Evolutionary conservation across 2,113 vertebrate species (phyloP).

Genomic region (Penelope pileata): DNA sequence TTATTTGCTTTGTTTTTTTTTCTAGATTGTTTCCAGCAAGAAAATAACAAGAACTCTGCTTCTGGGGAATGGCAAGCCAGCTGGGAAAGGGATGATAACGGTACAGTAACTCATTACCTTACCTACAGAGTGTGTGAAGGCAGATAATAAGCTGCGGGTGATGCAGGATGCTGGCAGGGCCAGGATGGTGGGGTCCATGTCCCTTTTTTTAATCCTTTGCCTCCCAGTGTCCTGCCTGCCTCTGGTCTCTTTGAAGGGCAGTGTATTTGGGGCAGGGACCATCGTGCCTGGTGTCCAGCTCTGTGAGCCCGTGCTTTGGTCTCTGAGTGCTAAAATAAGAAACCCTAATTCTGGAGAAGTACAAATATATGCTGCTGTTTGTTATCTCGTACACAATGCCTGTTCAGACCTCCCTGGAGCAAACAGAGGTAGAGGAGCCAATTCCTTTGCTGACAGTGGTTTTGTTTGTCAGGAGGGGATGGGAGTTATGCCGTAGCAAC

Average conservation of each 20-base stretch:
- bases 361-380: neutral
- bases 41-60: constrained; percentile 90
- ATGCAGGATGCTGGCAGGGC: neutral
- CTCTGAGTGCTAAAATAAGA: neutral
- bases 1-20: neutral
- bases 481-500: constrained; percentile 77
- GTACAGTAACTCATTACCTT: constrained; percentile 62
- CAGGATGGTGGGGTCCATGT: neutral
- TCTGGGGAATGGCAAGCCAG: constrained; percentile 93
- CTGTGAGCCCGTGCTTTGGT: neutral
- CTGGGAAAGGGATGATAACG: constrained; percentile 93
- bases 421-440: constrained; percentile 30
- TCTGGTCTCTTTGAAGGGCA: neutral
- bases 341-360: neutral
- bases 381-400: neutral
- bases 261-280: neutral
- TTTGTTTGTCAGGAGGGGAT: constrained; percentile 72
- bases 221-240: neutral
- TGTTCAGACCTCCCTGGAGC: neutral
- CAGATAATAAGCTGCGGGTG: neutral
- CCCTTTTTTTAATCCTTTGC: neutral
- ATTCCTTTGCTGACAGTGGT: constrained; percentile 22
- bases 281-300: accelerated
- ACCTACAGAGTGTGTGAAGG: neutral
- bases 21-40: constrained; percentile 97